A percentile compares a stretch with the other conserved stretches of the same genome.
Conservation (phyloP, 2,888 invertebrate species). For the Tiliacea aurago region DNA sequence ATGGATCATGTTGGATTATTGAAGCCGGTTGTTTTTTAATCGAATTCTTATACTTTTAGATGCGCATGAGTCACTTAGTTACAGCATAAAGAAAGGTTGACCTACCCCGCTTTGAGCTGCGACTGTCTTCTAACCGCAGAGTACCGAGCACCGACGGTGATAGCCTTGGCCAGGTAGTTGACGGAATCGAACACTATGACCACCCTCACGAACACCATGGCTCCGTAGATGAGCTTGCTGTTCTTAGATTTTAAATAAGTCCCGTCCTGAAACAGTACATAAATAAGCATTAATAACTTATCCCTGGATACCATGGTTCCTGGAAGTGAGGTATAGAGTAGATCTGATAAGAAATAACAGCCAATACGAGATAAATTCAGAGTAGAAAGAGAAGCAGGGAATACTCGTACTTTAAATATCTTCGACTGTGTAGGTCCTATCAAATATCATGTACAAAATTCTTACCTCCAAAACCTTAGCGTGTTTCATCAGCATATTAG, state of each 20-base stretch:
- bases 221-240: constrained; percentile 96
- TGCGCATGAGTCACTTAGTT: background rate
- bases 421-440: background rate
- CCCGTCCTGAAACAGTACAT: constrained; percentile 91
- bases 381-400: background rate
- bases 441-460: background rate
- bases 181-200: constrained; percentile 95
- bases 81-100: constrained; percentile 25
- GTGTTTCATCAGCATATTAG: constrained; percentile 98
- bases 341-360: background rate
- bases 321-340: background rate
- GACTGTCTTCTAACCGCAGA: constrained; percentile 97
- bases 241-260: constrained; percentile 95
- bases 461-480: constrained; percentile 93
- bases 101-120: constrained; percentile 94
- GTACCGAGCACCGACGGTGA: constrained; percentile 97
- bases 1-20: background rate
- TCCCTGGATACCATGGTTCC: background rate
- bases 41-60: background rate
- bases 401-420: background rate
- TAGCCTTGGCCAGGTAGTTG: constrained; percentile 94
- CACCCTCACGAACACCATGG: constrained; percentile 98
- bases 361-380: background rate
- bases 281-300: background rate
- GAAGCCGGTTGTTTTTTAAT: background rate